Conservation (phyloP, 2,888 invertebrate species). For the Troglohyphantes excavatus region DNA sequence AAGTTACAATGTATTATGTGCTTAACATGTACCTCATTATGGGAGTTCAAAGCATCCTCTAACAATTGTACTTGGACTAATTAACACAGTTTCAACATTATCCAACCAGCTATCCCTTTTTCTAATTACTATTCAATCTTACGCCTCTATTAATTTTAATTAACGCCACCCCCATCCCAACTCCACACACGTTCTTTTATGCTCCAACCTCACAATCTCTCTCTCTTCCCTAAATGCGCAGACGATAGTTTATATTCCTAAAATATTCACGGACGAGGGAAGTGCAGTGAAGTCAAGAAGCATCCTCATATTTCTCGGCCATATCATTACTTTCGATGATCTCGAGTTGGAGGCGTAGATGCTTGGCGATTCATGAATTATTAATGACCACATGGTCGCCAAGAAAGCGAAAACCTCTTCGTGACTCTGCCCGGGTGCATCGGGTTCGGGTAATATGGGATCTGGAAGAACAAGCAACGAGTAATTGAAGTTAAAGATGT, state of each 20-base stretch:
- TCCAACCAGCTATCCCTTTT: too few species aligned
- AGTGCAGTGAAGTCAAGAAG: neutral
- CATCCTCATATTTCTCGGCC: constrained; percentile 36
- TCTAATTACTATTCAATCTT: too few species aligned
- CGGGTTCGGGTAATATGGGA: neutral
- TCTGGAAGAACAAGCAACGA: neutral
- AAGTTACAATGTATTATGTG: too few species aligned
- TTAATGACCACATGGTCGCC: constrained; percentile 20
- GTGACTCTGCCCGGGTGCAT: neutral
- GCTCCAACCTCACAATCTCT: neutral
- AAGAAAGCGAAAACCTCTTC: neutral
- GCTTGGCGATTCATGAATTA: constrained; percentile 41
- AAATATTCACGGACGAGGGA: constrained; percentile 26
- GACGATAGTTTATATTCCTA: neutral
- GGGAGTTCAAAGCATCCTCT: too few species aligned
- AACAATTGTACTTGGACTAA: too few species aligned
- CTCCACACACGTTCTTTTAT: neutral
- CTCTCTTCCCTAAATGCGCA: neutral
- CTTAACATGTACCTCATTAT: too few species aligned
- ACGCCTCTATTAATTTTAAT: too few species aligned
- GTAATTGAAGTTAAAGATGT: constrained; percentile 36
- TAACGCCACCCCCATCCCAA: neutral
- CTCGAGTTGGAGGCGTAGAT: neutral
- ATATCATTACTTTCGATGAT: constrained; percentile 33
- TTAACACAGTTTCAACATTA: too few species aligned